Base-by-base conservation (phyloP, 30 jellyfish, hydroid and myxozoan species). In the Turritopsis rubra region DNA sequence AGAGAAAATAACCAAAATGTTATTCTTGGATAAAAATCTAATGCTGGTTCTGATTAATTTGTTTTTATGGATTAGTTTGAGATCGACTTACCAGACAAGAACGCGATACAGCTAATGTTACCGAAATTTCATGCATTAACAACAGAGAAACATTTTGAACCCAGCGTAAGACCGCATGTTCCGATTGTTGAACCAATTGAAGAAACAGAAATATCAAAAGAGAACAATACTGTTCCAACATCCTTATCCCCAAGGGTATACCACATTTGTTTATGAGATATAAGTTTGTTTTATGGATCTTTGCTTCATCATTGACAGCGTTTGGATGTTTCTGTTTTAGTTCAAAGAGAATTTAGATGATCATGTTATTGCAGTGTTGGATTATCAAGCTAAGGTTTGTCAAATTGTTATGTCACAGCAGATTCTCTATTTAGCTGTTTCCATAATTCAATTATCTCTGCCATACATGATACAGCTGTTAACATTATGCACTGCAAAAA, bases 341-440 rank as follows among this genome's bases (percentile, higher is more conserved):
- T 23, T n/a, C 17, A 68, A 1, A 19, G 77, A 27, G 19, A 68
- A 68, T 68, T 27, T 68, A 9, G 77, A 68, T 1, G 28, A 17
- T 8, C 77, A 68, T 68, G 77, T 68, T 0, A 68, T 68, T 7
- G 77, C 77, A n/a, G 77, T 68, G 9, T 27, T 68, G 1, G 77
- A 68, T 27, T 68, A 68, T 68, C 77, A 68, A 68, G 30, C 77
- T n/a, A 68, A 68, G 77, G 77, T 68, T n/a, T 41, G 60, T 41
- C n/a, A n/a, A n/a, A n/a, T n/a, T n/a, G n/a, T n/a, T n/a, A n/a
- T 41, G 60, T 41, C 60, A 5, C 13, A 5, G 9, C 60, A 41
- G 60, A 3, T 41, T 41, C 9, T 41, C 13, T 41, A 13, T 41
- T 41, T 41, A 13, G 5, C 13, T 41, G 60, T 41, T 41, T 41